Base-by-base conservation (phyloP, 2,113 vertebrate species). In the Gadus chalcogrammus region DNA sequence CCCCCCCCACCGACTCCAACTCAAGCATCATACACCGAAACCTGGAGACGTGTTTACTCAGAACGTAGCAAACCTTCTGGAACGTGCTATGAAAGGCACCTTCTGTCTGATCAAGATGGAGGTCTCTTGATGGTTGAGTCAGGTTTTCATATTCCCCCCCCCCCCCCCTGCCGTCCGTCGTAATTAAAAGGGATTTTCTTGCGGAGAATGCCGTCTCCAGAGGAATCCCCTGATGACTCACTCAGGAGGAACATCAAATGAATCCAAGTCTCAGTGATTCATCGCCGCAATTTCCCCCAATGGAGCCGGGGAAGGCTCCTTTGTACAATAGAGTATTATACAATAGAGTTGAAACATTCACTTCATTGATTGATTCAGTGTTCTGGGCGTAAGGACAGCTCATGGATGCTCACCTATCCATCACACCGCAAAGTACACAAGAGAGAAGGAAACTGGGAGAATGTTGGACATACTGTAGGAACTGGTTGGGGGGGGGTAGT, bases 21-120 rank as follows among this genome's bases (percentile, higher is more conserved):
- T 73, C 71, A 15, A 73, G 42, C 64, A 59, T 22, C 55, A 28
- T 28, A 15, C 15, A 17, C 55, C 0, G 68, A 74, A 74, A 59
- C 83, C 82, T 68, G 76, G 27, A 4, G 38, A 68, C 71, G 55
- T 86, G 69, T 87, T 87, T 83, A 60, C 75, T 68, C 66, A 70
- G 27, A 48, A 3, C 12, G 8, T 48, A 48, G 42, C 66, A 78
- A 78, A 13, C 80, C 79, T 74, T 70, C n/a, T 63, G 68, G 71
- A 77, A 82, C 56, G 62, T 18, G 68, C 68, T 72, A 74, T 90
- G 79, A 86, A 86, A 85, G 42, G 85, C 77, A 77, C 68, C 66
- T 80, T 82, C 84, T 87, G 84, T 87, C 77, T 81, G 84, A 87
- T 90, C 84, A 84, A 68, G n/a, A 72, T 27, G 71, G 80, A 77